A percentile compares a stretch with the other conserved stretches of the same genome.
Conservation (phyloP, 2,888 invertebrate genomes). For the Polydrusus tereticollis region DNA sequence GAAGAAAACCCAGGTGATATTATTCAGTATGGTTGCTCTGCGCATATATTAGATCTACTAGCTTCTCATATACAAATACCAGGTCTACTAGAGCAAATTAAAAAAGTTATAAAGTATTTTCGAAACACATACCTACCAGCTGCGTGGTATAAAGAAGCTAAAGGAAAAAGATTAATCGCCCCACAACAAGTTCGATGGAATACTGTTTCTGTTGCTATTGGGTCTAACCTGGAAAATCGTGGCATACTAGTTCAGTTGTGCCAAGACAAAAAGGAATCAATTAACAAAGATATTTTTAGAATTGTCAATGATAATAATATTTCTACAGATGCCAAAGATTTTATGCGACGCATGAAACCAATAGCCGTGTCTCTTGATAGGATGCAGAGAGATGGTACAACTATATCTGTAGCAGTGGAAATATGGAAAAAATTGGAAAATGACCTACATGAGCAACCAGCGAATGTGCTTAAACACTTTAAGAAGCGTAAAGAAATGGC, state of each 20-base stretch:
- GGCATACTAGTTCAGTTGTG: slow-evolving; percentile 28
- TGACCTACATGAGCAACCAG: neutral
- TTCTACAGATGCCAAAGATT: slow-evolving; percentile 20
- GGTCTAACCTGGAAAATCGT: slow-evolving; percentile 34
- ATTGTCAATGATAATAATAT: slow-evolving; percentile 17
- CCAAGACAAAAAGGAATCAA: neutral
- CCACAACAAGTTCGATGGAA: slow-evolving; percentile 35
- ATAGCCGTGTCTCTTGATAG: slow-evolving; percentile 14
- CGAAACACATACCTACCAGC: slow-evolving; percentile 15
- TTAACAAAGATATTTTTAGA: slow-evolving; percentile 28
- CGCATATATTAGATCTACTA: too few relatives aligned
- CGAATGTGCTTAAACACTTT: neutral
- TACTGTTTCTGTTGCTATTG: slow-evolving; percentile 25
- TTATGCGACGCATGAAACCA: slow-evolving; percentile 8
- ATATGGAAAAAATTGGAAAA: slow-evolving; percentile 7
- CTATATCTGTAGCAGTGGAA: slow-evolving; percentile 5
- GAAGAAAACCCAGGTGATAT: too few relatives aligned
- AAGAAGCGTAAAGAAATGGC: slow-evolving; percentile 36
- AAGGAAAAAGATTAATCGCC: neutral
- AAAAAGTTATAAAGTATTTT: slow-evolving; percentile 8
- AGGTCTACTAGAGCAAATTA: too few relatives aligned
- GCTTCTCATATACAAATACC: too few relatives aligned
- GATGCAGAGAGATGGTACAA: neutral
- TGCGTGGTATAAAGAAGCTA: slow-evolving; percentile 6
- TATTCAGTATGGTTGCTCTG: too few relatives aligned